Conservation (phyloP, 2,113 vertebrate genomes). For the Corydoras maculifer region DNA sequence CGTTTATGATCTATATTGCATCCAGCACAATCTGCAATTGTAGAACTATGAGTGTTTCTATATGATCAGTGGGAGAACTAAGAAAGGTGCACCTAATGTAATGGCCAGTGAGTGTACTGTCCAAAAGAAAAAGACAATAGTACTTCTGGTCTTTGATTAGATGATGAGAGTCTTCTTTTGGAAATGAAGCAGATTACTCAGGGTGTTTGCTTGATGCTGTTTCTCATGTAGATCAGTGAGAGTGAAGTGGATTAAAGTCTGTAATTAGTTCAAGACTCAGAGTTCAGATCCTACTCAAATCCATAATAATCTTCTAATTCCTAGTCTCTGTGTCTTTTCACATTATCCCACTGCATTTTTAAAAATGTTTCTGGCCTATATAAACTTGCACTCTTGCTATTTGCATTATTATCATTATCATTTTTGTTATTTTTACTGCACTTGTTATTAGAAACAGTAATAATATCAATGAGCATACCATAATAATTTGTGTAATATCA, state of each 20-base stretch:
- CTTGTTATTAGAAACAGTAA: no score
- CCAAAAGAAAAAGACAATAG: background rate
- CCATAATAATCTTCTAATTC: constrained; percentile 58
- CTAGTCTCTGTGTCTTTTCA: constrained; percentile 29
- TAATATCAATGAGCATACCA: no score
- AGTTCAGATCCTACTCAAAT: constrained; percentile 46
- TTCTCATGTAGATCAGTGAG: constrained; percentile 41
- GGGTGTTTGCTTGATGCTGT: constrained; percentile 35
- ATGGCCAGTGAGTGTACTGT: no score
- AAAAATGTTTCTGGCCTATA: background rate
- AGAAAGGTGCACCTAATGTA: no score
- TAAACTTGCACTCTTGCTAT: background rate
- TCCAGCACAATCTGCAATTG: no score
- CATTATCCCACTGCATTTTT: background rate
- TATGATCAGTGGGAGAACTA: no score
- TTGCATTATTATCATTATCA: background rate
- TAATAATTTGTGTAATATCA: no score
- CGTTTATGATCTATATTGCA: background rate
- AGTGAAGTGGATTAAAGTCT: constrained; percentile 55
- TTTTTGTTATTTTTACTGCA: no score
- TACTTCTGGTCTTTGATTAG: background rate
- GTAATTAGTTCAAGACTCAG: constrained; percentile 59
- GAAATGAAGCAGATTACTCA: background rate
- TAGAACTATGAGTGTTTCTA: no score
- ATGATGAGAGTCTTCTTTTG: background rate